phyloP scores from a whole-genome alignment of 2,797 vertebrate genomes.

The Phalloptychus januarius region DNA sequence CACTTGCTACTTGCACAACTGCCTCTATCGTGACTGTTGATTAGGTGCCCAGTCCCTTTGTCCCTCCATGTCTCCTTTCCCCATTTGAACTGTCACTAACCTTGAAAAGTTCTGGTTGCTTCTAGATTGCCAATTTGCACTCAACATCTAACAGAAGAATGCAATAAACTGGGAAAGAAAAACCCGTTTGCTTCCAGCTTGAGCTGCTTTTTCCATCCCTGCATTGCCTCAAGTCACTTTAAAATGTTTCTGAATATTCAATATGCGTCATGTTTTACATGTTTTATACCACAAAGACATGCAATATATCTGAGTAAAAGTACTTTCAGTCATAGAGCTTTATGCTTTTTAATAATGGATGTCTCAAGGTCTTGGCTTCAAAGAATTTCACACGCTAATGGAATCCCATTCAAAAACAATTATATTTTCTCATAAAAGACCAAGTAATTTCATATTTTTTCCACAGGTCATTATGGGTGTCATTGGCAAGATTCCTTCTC shows the following conservation, averaged over 20 bases:
- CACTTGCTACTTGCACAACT: slow-evolving; percentile 21
- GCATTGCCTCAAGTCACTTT: slow-evolving; percentile 1
- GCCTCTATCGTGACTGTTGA: slow-evolving; percentile 17
- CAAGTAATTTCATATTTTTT: not conserved
- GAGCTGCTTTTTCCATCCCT: slow-evolving; percentile 2
- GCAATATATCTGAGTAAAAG: not conserved
- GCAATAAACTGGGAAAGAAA: not conserved
- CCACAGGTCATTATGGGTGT: not conserved
- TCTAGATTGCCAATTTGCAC: slow-evolving; percentile 12
- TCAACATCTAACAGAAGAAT: slow-evolving; percentile 27
- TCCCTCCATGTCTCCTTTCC: slow-evolving; percentile 14
- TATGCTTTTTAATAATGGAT: not conserved
- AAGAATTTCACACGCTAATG: not conserved
- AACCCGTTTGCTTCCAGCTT: slow-evolving; percentile 20
- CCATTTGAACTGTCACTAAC: slow-evolving; percentile 13
- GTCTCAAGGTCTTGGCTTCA: not conserved
- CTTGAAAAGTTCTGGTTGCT: slow-evolving; percentile 22
- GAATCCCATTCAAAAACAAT: not conserved
- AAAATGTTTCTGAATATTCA: not conserved
- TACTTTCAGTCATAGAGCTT: not conserved
- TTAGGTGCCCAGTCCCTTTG: not conserved
- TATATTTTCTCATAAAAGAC: not conserved
- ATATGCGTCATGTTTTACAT: not conserved
- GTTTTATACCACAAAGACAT: not conserved
- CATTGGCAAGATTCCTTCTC: not conserved